Conservation (phyloP, 2,113 vertebrate species). For the Heterotilapia buettikoferi region DNA sequence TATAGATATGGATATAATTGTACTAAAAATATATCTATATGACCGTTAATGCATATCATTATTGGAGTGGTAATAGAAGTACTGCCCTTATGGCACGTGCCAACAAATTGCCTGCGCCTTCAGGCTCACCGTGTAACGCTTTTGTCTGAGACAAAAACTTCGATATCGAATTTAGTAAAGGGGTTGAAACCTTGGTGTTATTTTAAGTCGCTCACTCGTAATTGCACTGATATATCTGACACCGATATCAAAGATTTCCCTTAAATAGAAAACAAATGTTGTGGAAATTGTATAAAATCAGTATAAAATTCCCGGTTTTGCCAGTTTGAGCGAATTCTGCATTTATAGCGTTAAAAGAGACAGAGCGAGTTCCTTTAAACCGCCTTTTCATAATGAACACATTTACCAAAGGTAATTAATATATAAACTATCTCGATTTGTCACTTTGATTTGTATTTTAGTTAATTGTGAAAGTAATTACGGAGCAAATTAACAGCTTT, state of each 20-base stretch:
- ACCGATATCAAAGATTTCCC: not conserved
- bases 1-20: not conserved
- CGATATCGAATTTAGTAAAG: not conserved
- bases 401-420: constrained; percentile 93
- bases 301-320: constrained; percentile 3
- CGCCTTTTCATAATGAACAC: constrained; percentile 96
- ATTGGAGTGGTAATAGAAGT: not conserved
- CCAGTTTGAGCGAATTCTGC: constrained; percentile 32
- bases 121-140: not conserved
- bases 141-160: not conserved
- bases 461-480: constrained; percentile 99
- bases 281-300: not conserved
- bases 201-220: not conserved
- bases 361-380: constrained; percentile 82
- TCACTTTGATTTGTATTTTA: constrained; percentile 99
- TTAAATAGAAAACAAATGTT: not conserved
- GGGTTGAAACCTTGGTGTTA: not conserved
- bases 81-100: not conserved
- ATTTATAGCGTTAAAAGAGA: constrained; percentile 91
- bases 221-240: not conserved
- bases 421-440: constrained; percentile 96
- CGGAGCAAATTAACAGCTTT: constrained; percentile 94
- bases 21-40: not conserved
- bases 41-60: not conserved
- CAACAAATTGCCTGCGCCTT: not conserved